Evolutionary conservation across 2,113 vertebrate species (phyloP), one percentile per base, ranked within the genome.

Genomic region (Hippocampus barbouri): DNA sequence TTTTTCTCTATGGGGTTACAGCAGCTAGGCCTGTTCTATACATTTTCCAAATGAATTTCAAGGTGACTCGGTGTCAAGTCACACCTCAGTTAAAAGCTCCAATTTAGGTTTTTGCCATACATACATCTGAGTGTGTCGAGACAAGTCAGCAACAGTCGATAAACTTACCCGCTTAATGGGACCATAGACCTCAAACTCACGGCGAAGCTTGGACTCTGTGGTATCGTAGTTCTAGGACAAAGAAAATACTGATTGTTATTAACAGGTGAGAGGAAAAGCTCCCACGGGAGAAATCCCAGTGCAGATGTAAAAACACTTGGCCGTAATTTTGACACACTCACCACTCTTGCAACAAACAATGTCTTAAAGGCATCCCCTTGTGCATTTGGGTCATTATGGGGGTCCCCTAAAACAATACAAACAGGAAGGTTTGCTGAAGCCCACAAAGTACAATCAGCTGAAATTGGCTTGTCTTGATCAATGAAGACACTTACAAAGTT

Each of bases 351-450:
- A 69, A 97, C 96, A 77, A 97, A 97, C 62, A 97, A 87, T 1
- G 96, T 97, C 87, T 96, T 97, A 89, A 97, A 97, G 66, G 96
- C 96, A 78, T 97, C 96, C 0, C 96, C 96, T 86, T 97, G 96
- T 43, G 95, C 96, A 78, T 97, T 97, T 10, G 94, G 88, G 86
- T 97, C 96, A 65, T 97, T 97, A 80, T 97, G 96, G 41, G 96
- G 95, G 82, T 97, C 96, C 96, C 96, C 95, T 97, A 77, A 27
- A 14, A 41, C 38, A 62, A 76, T 38, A 4, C 18, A 75, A 41
- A 69, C 0, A 66, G 11, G 18, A 73, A 25, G 25, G 1, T 76
- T 34, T 71, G 49, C 34, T 2, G 25, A 21, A 15, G 9, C 53
- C 51, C n/a, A 12, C 5, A 54, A 5, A 43, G 2, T 5, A 23